Conservation (phyloP, 2,797 vertebrate genomes). For the Spinibarbus caldwelli region DNA sequence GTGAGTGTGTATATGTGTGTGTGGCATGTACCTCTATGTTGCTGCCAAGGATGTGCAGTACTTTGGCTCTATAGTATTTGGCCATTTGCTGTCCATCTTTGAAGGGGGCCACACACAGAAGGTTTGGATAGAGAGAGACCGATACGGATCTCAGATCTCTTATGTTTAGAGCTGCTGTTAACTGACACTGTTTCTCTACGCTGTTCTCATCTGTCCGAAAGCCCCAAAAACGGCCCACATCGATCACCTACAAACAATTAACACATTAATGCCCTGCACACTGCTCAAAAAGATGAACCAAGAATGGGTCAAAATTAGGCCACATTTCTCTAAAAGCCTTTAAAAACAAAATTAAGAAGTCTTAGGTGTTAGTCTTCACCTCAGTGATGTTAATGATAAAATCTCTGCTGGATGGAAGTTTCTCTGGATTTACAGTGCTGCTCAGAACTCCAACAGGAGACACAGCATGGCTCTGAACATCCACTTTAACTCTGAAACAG, state of each 20-base stretch:
- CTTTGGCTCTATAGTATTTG: slow-evolving; percentile 86
- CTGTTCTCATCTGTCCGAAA: slow-evolving; percentile 84
- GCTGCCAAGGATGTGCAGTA: slow-evolving; percentile 76
- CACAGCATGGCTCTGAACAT: slow-evolving; percentile 86
- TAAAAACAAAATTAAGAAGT: background rate
- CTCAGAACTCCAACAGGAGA: slow-evolving; percentile 78
- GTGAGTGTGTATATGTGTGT: background rate
- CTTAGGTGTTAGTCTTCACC: slow-evolving; percentile 78
- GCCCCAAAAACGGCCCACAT: slow-evolving; percentile 96
- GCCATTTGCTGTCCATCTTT: slow-evolving; percentile 64
- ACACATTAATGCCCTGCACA: background rate
- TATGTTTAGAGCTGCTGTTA: slow-evolving; percentile 79
- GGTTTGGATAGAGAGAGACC: slow-evolving; percentile 80
- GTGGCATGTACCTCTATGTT: slow-evolving; percentile 51
- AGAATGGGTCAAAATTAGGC: background rate
- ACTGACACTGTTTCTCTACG: slow-evolving; percentile 72
- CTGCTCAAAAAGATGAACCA: background rate
- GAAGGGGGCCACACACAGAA: slow-evolving; percentile 91
- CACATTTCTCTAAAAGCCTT: background rate
- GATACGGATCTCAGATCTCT: slow-evolving; percentile 74
- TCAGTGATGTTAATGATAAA: slow-evolving; percentile 87
- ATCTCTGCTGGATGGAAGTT: slow-evolving; percentile 70
- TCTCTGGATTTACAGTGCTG: slow-evolving; percentile 66
- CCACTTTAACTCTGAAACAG: slow-evolving; percentile 83
- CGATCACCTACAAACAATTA: slow-evolving; percentile 81